Evolutionary conservation across 2,888 invertebrate species (phyloP).

Genomic region (Morpho deidamia): DNA sequence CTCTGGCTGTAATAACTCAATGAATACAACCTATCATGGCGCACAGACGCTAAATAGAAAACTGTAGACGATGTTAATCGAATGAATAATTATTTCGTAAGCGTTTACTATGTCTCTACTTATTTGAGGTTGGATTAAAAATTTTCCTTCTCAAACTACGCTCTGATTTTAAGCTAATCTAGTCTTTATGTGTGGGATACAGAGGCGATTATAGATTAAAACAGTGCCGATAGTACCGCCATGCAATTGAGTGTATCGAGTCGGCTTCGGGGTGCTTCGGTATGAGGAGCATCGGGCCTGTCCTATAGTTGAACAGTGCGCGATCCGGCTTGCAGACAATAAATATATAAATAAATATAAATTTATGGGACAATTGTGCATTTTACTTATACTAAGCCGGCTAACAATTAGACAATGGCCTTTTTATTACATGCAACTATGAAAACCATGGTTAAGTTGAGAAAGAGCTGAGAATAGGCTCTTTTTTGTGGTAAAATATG

Average conservation of each 20-base stretch:
- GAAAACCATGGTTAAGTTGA: too few relatives aligned
- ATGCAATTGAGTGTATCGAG: conserved; percentile 36
- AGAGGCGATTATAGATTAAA: conserved; percentile 19
- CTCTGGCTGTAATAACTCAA: too few relatives aligned
- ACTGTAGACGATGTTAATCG: conserved; percentile 24
- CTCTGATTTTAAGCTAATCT: conserved; percentile 9
- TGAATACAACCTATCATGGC: too few relatives aligned
- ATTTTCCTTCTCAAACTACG: conserved; percentile 21
- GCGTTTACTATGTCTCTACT: conserved; percentile 21
- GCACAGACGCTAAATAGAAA: conserved; percentile 8
- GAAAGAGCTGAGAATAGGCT: too few relatives aligned
- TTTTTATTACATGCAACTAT: too few relatives aligned
- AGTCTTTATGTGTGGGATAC: conserved; percentile 7
- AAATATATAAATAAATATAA: too few relatives aligned
- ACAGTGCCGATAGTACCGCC: conserved; percentile 23
- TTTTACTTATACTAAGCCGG: too few relatives aligned
- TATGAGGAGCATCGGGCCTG: conserved; percentile 31
- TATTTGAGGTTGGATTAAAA: conserved; percentile 27
- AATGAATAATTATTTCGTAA: conserved; percentile 31
- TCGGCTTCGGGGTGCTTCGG: conserved; percentile 26
- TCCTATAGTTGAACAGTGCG: conserved; percentile 45
- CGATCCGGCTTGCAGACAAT: conserved; percentile 37
- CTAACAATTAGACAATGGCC: too few relatives aligned
- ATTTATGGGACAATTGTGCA: too few relatives aligned
- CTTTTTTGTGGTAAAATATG: too few relatives aligned